These are phyloP conservation scores for Nomada lathburiana DNA, from an alignment of 2,888 invertebrate species.

Conservation along the genomic window DNA sequence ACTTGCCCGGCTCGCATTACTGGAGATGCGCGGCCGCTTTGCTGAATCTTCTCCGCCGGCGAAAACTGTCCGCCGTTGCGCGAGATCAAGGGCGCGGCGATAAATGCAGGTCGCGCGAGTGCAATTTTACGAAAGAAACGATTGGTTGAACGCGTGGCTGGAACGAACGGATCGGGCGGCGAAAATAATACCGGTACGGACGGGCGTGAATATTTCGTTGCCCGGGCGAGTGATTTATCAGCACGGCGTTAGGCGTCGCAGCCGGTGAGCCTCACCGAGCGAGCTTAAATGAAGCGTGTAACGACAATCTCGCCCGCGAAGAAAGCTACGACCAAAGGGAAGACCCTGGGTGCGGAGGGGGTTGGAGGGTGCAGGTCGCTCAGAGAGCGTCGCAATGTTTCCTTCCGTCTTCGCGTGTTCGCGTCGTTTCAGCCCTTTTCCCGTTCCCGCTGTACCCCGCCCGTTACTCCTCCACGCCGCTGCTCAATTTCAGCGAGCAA, in stretches of 20 bases:
- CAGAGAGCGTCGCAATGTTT: slow-evolving; percentile 30
- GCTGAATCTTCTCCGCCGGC: too few species aligned
- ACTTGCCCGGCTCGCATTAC: not conserved
- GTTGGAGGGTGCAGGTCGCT: slow-evolving; percentile 7
- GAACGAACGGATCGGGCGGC: not conserved
- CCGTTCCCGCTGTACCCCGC: not conserved
- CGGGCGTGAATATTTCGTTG: slow-evolving; percentile 44
- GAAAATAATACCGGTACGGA: slow-evolving; percentile 28
- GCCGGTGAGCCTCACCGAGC: slow-evolving; percentile 68
- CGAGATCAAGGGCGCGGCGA: too few species aligned
- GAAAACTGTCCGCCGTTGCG: too few species aligned
- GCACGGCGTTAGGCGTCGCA: slow-evolving; percentile 50
- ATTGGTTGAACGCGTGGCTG: not conserved
- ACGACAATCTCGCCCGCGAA: slow-evolving; percentile 70
- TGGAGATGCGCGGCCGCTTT: not conserved
- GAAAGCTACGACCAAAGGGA: slow-evolving; percentile 58
- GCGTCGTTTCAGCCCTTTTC: slow-evolving; percentile 27
- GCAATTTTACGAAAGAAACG: not conserved
- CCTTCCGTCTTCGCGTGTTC: slow-evolving; percentile 34
- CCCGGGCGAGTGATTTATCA: slow-evolving; percentile 68
- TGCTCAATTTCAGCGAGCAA: slow-evolving; percentile 19
- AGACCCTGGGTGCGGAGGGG: not conserved
- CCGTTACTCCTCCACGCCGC: not conserved
- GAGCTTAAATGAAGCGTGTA: slow-evolving; percentile 76
- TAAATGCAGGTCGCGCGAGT: too few species aligned